A percentile compares a stretch with the other conserved stretches of the same genome.
Evolutionary conservation across 1,140 invertebrate species (phyloP).

Genomic region (Holcopasites calliopsidis): DNA sequence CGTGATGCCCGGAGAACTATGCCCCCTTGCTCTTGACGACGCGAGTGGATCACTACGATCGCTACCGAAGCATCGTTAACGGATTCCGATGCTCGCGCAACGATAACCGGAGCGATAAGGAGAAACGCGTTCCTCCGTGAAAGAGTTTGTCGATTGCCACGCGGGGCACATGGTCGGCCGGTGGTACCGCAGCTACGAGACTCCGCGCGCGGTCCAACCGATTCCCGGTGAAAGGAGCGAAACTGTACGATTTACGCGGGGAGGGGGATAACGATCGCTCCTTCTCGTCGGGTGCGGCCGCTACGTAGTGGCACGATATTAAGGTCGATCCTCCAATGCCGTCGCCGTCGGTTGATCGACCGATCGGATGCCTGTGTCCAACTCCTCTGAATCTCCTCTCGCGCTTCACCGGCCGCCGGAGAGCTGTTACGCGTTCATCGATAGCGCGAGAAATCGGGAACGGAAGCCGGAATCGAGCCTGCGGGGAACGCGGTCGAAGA

Average conservation of each 20-base stretch:
- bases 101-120: too few species aligned
- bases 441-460: background rate
- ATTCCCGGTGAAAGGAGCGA: constrained; percentile 73
- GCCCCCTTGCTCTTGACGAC: too few species aligned
- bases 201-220: constrained; percentile 49
- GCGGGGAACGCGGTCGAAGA: constrained; percentile 38
- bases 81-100: too few species aligned
- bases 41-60: too few species aligned
- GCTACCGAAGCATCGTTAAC: too few species aligned
- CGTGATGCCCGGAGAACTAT: background rate
- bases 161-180: too few species aligned
- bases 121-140: background rate
- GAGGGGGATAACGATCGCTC: constrained; percentile 54
- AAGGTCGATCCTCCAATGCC: constrained; percentile 28
- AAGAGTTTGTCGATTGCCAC: background rate
- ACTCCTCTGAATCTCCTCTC: background rate
- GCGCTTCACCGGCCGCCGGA: background rate
- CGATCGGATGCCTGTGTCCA: too few species aligned
- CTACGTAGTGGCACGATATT: constrained; percentile 16
- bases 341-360: background rate
- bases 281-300: constrained; percentile 33
- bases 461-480: constrained; percentile 13
- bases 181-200: constrained; percentile 65
- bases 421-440: background rate
- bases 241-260: constrained; percentile 62